phyloP scores from a whole-genome alignment of 2,113 vertebrate genomes.

The Burhinus bistriatus region DNA sequence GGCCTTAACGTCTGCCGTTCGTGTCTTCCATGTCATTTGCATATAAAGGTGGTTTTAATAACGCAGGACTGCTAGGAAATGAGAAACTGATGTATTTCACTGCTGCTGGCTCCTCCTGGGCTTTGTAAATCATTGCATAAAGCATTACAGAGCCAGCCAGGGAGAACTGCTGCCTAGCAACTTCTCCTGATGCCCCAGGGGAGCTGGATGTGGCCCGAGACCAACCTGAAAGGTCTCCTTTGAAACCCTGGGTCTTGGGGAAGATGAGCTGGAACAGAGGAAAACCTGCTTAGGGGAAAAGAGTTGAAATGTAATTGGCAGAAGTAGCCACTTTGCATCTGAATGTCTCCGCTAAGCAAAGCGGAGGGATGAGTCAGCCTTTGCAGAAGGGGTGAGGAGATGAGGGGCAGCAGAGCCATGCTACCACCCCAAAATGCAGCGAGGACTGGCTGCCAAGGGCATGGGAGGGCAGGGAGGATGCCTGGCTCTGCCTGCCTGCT shows the following conservation, averaged over 20 bases:
- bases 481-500: not conserved
- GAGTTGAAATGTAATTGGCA: slow-evolving; percentile 33
- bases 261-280: not conserved
- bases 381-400: not conserved
- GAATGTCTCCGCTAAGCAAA: not conserved
- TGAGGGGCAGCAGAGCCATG: not conserved
- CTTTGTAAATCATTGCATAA: slow-evolving; percentile 7
- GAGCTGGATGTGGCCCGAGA: not conserved
- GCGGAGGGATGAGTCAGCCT: slow-evolving; percentile 26
- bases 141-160: slow-evolving; percentile 8
- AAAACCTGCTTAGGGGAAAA: not conserved
- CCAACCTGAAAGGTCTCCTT: slow-evolving; percentile 5
- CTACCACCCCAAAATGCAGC: not conserved
- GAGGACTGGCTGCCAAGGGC: too few relatives aligned
- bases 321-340: slow-evolving; percentile 19
- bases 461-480: too few relatives aligned
- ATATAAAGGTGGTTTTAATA: slow-evolving; percentile 17
- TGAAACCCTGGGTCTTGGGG: not conserved
- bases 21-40: not conserved
- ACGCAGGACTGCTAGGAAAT: not conserved
- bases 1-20: not conserved
- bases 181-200: not conserved
- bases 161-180: slow-evolving; percentile 48
- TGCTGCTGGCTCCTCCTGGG: not conserved
- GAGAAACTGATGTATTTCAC: not conserved